Base-by-base conservation (phyloP, 1,140 invertebrate species). In the Hesperophylax magnus region DNA sequence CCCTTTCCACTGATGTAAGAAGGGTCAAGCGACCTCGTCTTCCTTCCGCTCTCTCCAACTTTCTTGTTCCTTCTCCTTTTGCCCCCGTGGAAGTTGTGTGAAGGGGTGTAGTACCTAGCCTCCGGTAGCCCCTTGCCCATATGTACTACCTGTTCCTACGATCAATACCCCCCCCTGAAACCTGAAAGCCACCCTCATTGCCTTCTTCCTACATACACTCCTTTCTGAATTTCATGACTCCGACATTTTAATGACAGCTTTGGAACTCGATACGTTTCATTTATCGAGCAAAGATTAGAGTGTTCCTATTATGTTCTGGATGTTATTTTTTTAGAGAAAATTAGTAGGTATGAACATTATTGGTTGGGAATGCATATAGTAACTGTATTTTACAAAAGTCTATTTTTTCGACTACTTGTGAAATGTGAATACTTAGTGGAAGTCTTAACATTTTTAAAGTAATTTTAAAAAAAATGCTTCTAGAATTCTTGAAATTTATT, bases 11-110 rank as follows among this genome's bases (percentile, higher is more conserved):
- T 18, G 71, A 58, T 15, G 22, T 75, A 75, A 75, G 71, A 75
- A 56, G 71, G 71, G 71, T 75, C 71, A 22, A 75, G 53, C 53
- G 71, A 58, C 71, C 53, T 58, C 71, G 22, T 75, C 52, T 75
- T 75, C 71, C 71, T 27, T 58, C 17, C 71, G 11, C 69, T 27
- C 47, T 58, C 52, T 58, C 34, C 53, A 31, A 31, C 52, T 75
- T 75, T 24, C 27, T 75, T 39, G 39, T 71, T 53, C 67, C 67
- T 71, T 71, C 67, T 71, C 67, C 67, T 71, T 71, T 39, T 71
- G 20, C 67, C 67, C 39, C 67, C n/a, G 11, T n/a, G 27, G 63
- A 27, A 18, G 17, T 14, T 27, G 63, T n/a, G n/a, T 58, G 56
- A 18, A 22, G 63, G 63, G 17, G 34, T 27, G 31, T 34, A 18